Conservation (phyloP, 1,140 invertebrate species). For the Heliconius nattereri region DNA sequence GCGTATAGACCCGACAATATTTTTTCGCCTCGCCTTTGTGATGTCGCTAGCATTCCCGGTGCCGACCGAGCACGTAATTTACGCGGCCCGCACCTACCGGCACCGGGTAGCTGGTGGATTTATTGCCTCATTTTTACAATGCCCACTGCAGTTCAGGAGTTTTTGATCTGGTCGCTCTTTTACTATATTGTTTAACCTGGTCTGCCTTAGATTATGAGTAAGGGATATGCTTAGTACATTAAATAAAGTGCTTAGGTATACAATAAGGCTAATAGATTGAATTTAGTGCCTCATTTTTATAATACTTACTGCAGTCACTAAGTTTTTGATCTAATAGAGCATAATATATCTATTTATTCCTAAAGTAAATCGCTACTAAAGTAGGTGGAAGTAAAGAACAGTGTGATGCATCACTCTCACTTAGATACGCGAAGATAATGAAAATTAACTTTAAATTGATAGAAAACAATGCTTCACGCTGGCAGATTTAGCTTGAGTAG, state of each 20-base stretch:
- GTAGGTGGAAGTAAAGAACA: neutral
- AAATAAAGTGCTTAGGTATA: no score
- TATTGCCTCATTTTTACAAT: conserved; percentile 75
- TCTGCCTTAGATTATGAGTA: neutral
- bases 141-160: conserved; percentile 40
- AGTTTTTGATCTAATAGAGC: neutral
- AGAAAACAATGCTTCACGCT: neutral
- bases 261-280: no score
- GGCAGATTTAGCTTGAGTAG: neutral
- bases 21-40: conserved; percentile 70
- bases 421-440: neutral
- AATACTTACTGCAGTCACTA: conserved; percentile 49
- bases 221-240: neutral
- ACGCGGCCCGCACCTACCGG: conserved; percentile 56
- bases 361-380: neutral
- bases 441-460: neutral
- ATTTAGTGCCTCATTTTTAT: conserved; percentile 36
- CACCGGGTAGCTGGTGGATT: conserved; percentile 60
- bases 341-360: neutral
- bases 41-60: conserved; percentile 53
- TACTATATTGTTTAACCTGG: neutral
- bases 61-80: conserved; percentile 51
- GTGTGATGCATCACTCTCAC: neutral
- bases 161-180: conserved; percentile 9
- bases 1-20: conserved; percentile 47